phyloP scores from a whole-genome alignment of 2,797 vertebrate genomes.

The Sebastes diaconus region DNA sequence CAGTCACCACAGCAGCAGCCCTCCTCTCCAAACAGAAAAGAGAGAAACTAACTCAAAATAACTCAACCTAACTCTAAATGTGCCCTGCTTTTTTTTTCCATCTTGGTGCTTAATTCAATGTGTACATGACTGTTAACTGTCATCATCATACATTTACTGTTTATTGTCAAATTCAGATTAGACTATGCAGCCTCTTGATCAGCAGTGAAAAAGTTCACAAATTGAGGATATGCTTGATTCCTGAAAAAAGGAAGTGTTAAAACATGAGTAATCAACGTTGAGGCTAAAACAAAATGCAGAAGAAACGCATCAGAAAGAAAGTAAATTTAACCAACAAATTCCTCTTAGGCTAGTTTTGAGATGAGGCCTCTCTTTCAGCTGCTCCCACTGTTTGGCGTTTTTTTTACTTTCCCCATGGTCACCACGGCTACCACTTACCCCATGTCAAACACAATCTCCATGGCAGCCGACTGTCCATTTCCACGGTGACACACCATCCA shows the following conservation, averaged over 20 bases:
- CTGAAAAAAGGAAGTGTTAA: not conserved
- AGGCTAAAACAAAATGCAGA: not conserved
- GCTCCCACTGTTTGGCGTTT: conserved; percentile 25
- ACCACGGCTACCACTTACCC: conserved; percentile 44
- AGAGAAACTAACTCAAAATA: conserved; percentile 14
- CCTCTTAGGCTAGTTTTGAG: conserved; percentile 61
- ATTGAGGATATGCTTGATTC: not conserved
- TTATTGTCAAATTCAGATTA: not conserved
- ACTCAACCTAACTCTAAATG: not conserved
- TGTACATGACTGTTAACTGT: not conserved
- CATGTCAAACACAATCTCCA: conserved; percentile 13
- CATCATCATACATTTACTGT: not conserved
- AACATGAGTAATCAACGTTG: not conserved
- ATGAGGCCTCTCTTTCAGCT: conserved; percentile 48
- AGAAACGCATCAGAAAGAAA: not conserved
- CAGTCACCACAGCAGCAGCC: conserved; percentile 35
- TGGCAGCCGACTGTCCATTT: conserved; percentile 34
- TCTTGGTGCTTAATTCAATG: not conserved
- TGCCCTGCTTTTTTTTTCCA: not conserved
- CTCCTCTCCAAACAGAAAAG: conserved; percentile 61
- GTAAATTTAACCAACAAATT: not conserved
- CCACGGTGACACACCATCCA: conserved; percentile 72
- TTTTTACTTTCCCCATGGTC: conserved; percentile 37
- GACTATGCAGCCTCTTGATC: not conserved
- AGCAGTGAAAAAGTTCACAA: not conserved